phyloP scores from a whole-genome alignment of 2,888 invertebrate species.

The Tetranychus truncatus region DNA sequence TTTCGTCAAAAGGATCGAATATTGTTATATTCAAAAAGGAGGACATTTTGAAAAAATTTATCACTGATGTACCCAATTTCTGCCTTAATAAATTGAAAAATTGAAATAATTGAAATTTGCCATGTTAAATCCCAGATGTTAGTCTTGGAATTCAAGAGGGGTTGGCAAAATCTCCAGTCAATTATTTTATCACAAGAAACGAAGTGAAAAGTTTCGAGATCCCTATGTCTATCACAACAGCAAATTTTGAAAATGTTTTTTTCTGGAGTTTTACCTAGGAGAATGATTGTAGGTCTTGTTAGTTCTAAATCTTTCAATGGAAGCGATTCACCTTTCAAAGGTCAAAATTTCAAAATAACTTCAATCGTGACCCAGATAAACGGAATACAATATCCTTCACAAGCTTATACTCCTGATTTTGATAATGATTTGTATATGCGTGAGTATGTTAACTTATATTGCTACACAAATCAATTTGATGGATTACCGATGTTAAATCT shows the following conservation, averaged over 20 bases:
- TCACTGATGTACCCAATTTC: too few relatives aligned
- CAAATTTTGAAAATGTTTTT: not conserved
- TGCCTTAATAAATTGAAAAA: too few relatives aligned
- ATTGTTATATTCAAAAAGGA: too few relatives aligned
- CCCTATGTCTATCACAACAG: not conserved
- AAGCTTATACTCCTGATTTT: not conserved
- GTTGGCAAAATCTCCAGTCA: not conserved
- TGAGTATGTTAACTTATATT: not conserved
- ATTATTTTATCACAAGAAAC: not conserved
- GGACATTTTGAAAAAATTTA: too few relatives aligned
- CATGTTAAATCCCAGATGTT: not conserved
- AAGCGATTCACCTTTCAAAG: too few relatives aligned
- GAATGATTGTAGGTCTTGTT: not conserved
- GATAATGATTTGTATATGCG: not conserved
- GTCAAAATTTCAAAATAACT: not conserved
- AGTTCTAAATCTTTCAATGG: not conserved
- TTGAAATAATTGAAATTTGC: too few relatives aligned
- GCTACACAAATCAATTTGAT: not conserved
- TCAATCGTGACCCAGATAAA: not conserved
- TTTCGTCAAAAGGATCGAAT: too few relatives aligned
- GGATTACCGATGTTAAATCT: not conserved
- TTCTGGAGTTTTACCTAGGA: not conserved
- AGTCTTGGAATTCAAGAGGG: not conserved
- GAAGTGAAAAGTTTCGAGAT: not conserved
- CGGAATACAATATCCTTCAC: not conserved